Evolutionary conservation across 2,888 invertebrate species (phyloP).

Genomic region (Cerastis rubricosa): DNA sequence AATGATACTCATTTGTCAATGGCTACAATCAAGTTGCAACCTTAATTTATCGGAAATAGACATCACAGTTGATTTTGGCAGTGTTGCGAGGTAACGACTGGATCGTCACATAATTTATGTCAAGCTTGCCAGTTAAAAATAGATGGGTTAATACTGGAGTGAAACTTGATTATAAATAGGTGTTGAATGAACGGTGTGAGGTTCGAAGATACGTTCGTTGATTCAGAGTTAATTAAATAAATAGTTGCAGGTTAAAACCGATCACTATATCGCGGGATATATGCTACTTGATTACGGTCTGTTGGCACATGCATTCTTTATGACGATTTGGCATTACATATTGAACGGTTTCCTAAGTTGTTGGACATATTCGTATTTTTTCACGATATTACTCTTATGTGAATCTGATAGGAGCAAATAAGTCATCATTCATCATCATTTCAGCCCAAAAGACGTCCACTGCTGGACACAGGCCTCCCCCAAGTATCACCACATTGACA

Average conservation of each 20-base stretch:
- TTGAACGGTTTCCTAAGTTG: not conserved
- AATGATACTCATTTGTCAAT: not conserved
- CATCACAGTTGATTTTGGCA: not conserved
- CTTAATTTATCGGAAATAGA: not conserved
- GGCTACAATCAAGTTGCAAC: not conserved
- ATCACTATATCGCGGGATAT: too few species aligned
- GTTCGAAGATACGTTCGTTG: not conserved
- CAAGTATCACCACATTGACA: too few species aligned
- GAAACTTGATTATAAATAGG: constrained; percentile 2
- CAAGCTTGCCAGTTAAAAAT: constrained; percentile 16
- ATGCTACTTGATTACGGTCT: not conserved
- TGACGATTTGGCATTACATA: not conserved
- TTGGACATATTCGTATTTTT: not conserved
- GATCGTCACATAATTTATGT: not conserved
- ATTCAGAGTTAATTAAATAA: constrained; percentile 3
- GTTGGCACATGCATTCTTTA: not conserved
- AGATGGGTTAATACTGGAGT: constrained; percentile 25
- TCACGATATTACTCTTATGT: not conserved
- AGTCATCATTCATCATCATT: too few species aligned
- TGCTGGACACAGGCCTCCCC: too few species aligned
- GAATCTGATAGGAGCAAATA: too few species aligned
- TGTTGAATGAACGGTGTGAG: constrained; percentile 10
- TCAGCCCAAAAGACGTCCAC: too few species aligned
- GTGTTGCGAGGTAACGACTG: not conserved
- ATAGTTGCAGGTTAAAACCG: not conserved